Evolutionary conservation across 2,888 invertebrate genomes (phyloP).

Genomic region (Helobdella robusta): DNA sequence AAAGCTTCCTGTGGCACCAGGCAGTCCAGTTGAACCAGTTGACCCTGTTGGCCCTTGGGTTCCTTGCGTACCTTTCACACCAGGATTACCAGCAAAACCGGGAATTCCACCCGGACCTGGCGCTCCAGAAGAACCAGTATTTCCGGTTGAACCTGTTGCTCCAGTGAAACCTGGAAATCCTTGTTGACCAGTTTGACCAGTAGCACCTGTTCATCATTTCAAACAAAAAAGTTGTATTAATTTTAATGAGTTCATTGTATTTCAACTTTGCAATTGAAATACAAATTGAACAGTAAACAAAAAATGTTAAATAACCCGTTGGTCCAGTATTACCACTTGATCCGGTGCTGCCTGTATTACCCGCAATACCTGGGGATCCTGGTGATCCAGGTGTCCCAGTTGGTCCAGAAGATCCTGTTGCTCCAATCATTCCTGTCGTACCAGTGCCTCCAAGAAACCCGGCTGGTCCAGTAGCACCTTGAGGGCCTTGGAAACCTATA

Average conservation of each 20-base stretch:
- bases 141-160: constrained; percentile 20
- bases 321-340: not conserved
- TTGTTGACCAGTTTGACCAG: constrained; percentile 11
- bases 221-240: too few relatives aligned
- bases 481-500: constrained; percentile 25
- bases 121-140: constrained; percentile 34
- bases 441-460: constrained; percentile 24
- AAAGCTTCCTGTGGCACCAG: constrained; percentile 9
- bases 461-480: constrained; percentile 26
- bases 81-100: constrained; percentile 10
- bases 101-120: constrained; percentile 40
- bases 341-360: constrained; percentile 11
- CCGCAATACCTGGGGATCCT: constrained; percentile 3
- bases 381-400: not conserved
- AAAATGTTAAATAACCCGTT: not conserved
- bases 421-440: constrained; percentile 20
- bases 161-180: constrained; percentile 9
- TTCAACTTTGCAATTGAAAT: too few relatives aligned
- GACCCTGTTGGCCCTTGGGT: constrained; percentile 37
- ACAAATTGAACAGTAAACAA: not conserved
- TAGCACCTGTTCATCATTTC: too few relatives aligned
- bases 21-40: constrained; percentile 17
- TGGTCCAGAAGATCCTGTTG: not conserved
- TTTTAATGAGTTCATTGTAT: too few relatives aligned
- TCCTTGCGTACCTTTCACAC: constrained; percentile 50